Evolutionary conservation across 2,113 vertebrate species (phyloP).

Genomic region (Saccopteryx leptura): DNA sequence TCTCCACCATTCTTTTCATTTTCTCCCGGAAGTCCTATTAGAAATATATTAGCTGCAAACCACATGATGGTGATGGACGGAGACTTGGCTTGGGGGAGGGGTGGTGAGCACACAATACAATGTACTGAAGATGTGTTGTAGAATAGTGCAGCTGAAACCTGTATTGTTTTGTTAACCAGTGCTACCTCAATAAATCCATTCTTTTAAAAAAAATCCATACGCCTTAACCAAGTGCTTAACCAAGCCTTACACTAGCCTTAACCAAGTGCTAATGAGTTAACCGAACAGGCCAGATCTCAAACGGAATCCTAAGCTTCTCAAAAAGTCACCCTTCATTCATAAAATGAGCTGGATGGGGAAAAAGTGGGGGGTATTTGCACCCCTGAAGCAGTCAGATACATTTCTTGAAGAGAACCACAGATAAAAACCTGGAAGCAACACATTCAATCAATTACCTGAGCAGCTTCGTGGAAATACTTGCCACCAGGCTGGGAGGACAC

Average conservation of each 20-base stretch:
- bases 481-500: neutral
- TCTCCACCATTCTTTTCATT: neutral
- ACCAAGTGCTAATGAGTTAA: neutral
- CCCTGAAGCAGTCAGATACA: conserved; percentile 13
- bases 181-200: too few species aligned
- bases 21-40: neutral
- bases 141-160: too few species aligned
- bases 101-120: too few species aligned
- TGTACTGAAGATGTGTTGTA: too few species aligned
- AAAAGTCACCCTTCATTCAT: neutral
- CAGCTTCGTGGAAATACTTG: conserved; percentile 54
- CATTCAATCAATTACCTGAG: conserved; percentile 47
- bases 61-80: too few species aligned
- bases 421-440: conserved; percentile 59
- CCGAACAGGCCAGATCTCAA: neutral
- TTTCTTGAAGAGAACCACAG: conserved; percentile 47
- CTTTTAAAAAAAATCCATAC: neutral
- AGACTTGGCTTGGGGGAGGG: too few species aligned
- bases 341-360: neutral
- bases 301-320: neutral
- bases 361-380: neutral
- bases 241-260: neutral
- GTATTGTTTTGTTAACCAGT: too few species aligned
- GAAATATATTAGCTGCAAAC: neutral
- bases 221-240: neutral